phyloP scores from a whole-genome alignment of 2,888 invertebrate species.

The Lutraria lutraria region DNA sequence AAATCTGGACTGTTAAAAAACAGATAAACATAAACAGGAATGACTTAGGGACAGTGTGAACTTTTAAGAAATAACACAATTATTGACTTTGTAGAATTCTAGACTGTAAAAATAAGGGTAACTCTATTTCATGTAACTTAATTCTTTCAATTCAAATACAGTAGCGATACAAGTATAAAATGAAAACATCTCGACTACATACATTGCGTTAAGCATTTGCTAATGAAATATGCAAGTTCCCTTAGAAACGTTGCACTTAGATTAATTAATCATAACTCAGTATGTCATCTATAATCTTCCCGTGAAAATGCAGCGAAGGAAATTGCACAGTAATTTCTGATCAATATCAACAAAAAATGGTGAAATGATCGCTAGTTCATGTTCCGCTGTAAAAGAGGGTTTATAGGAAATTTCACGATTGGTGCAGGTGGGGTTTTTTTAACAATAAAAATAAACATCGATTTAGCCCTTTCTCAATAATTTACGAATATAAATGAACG shows the following conservation, averaged over 20 bases:
- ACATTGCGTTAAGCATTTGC: background rate
- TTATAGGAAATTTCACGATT: background rate
- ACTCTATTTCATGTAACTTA: no score
- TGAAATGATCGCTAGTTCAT: constrained; percentile 5
- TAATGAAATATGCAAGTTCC: constrained; percentile 13
- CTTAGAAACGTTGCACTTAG: background rate
- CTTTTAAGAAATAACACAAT: no score
- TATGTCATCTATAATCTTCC: constrained; percentile 4
- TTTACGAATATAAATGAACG: background rate
- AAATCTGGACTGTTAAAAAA: no score
- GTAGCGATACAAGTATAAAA: background rate
- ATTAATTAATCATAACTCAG: constrained; percentile 12
- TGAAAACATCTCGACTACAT: background rate
- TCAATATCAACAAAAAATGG: constrained; percentile 21
- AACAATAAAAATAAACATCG: background rate
- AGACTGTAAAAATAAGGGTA: no score
- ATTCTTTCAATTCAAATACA: background rate
- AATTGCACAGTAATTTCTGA: constrained; percentile 6
- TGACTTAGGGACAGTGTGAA: no score
- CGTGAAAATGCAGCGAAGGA: background rate
- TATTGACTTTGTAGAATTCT: no score
- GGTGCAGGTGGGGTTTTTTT: background rate
- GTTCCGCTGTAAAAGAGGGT: background rate
- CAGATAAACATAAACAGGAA: no score
- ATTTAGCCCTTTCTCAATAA: background rate